These are phyloP conservation scores for Drosophila melanosoma DNA, from an alignment of 2,888 invertebrate genomes.

Conservation along the genomic window DNA sequence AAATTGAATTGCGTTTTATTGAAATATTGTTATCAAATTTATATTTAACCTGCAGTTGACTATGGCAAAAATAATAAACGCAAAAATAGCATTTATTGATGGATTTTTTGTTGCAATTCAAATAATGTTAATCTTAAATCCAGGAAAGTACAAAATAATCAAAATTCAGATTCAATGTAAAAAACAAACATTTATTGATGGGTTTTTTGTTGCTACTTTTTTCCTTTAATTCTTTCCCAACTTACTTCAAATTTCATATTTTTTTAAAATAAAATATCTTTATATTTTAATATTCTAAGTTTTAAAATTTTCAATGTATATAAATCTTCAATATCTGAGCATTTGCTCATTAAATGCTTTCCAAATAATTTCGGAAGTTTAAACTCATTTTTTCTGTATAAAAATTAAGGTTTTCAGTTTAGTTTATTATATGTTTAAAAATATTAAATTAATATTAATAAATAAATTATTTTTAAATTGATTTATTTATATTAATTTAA, in stretches of 20 bases:
- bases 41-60: not conserved
- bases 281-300: not conserved
- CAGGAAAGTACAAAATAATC: too few species aligned
- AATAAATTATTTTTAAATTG: too few species aligned
- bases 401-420: not conserved
- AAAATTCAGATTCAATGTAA: too few species aligned
- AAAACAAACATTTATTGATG: too few species aligned
- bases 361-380: not conserved
- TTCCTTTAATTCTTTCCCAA: too few species aligned
- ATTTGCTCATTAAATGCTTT: not conserved
- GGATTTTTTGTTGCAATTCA: too few species aligned
- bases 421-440: fast-evolving
- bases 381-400: not conserved
- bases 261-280: not conserved
- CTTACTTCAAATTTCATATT: not conserved
- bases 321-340: not conserved
- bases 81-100: too few species aligned
- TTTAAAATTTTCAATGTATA: not conserved
- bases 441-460: not conserved
- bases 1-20: not conserved
- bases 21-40: not conserved
- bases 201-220: too few species aligned
- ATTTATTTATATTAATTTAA: not conserved
- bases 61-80: too few species aligned
- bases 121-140: too few species aligned